Base-by-base conservation (phyloP, 1,140 invertebrate genomes). In the Drosophila repletoides region DNA sequence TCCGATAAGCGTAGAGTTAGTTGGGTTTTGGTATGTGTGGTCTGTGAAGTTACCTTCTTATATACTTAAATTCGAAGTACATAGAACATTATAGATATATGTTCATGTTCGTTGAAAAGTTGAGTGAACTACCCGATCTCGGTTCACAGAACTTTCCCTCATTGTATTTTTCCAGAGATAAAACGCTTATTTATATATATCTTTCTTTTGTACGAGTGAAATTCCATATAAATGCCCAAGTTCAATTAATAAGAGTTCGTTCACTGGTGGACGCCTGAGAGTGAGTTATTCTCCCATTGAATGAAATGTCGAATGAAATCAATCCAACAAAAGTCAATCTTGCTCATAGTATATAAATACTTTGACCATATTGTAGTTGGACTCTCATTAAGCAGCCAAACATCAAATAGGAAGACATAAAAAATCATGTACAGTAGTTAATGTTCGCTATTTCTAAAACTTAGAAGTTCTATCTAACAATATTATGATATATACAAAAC, bases 391-490 rank as follows among this genome's bases (percentile, higher is more conserved):
- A 3, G 10, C 48, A 59, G 34, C 14, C 61, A 41, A 24, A 56
- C 51, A 63, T 59, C 38, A 74, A 67, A 41, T 36, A 31, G 34
- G 80, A 83, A 79, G 75, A 79, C 80, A 51, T 72, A 83, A n/a
- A 72, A 83, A 53, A 19, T 6, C 59, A n/a, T 12, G 3, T 5
- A 28, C 45, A 61, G 45, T 19, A 41, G 33, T 19, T 26, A 49
- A 38, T n/a, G 7, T 40, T 29, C 7, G 3, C 41, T 24, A 9
- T 14, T 7, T 24, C n/a, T n/a, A n/a, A n/a, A n/a, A n/a, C n/a
- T n/a, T n/a, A n/a, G n/a, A n/a, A n/a, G n/a, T n/a, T n/a, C n/a
- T n/a, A n/a, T n/a, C n/a, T n/a, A n/a, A n/a, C n/a, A n/a, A n/a
- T n/a, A n/a, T n/a, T n/a, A n/a, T n/a, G n/a, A n/a, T n/a, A n/a